Evolutionary conservation across 2,888 invertebrate species (phyloP), one percentile per base, ranked within the genome.

Genomic region (Hedya salicella): DNA sequence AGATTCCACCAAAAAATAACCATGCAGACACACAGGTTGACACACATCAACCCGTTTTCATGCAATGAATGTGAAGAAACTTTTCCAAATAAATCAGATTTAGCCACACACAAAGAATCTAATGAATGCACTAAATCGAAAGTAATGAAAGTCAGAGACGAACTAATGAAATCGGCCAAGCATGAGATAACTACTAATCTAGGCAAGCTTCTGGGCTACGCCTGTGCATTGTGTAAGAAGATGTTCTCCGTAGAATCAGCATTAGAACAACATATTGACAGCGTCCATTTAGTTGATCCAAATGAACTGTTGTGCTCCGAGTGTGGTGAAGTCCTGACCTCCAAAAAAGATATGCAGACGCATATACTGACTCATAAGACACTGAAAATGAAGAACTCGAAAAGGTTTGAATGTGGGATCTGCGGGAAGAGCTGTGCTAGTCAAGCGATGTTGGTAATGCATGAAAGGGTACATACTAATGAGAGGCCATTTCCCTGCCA

Each of bases 381-480:
- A 66, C 59, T 75, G 11, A 83, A 82, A 57, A 75, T 75, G 2
- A 89, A 85, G 68, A 78, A 73, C 52, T 64, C 74, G 0, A 92
- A 89, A 63, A 75, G 91, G 16, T 93, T 91, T 75, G 88, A 88
- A 69, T 93, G 93, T 67, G 75, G 74, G 1, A 81, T 82, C n/a
- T 93, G 93, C 59, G 85, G 88, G 0, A 93, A 93, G 65, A 84
- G 85, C 0, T 92, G 92, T 75, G 82, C 92, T 0, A 92, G 92
- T 64, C 91, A 91, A 68, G 93, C 93, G 0, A 92, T 93, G 92
- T 70, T 93, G 13, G 70, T 91, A 0, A 93, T 92, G 92, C 93
- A 93, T 73, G 93, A 92, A 69, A 69, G 93, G 32, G 93, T 93
- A 0, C 93, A 93, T 69, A 93, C 93, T 1, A 92, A 93, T 67